Evolutionary conservation across 2,113 vertebrate species (phyloP).

Genomic region (Zingel zingel): DNA sequence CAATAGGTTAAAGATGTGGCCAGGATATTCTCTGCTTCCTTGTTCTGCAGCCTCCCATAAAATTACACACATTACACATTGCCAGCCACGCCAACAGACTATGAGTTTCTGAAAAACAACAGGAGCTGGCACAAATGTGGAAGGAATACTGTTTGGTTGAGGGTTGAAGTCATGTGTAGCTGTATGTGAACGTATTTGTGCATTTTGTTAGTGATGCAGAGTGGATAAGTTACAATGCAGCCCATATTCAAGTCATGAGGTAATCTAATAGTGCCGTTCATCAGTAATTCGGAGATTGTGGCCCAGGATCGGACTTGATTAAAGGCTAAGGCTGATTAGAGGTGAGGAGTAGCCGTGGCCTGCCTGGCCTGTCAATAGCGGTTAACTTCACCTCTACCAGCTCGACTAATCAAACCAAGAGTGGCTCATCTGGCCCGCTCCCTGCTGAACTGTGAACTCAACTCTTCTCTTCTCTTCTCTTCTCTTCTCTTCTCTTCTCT

Average conservation of each 20-base stretch:
- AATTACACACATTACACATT: constrained; percentile 82
- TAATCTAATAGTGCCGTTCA: constrained; percentile 78
- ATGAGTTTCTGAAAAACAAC: constrained; percentile 53
- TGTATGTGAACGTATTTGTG: constrained; percentile 31
- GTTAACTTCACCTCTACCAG: constrained; percentile 74
- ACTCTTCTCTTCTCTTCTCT: not conserved
- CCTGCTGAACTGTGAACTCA: constrained; percentile 6
- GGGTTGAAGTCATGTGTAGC: constrained; percentile 41
- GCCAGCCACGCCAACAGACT: constrained; percentile 62
- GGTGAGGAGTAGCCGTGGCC: constrained; percentile 77
- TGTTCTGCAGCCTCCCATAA: constrained; percentile 77
- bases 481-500: constrained; percentile 12
- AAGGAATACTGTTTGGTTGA: constrained; percentile 54
- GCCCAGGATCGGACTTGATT: constrained; percentile 79
- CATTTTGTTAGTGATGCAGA: constrained; percentile 27
- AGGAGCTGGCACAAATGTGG: constrained; percentile 47
- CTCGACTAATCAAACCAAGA: constrained; percentile 60
- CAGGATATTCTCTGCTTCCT: constrained; percentile 82
- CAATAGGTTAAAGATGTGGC: constrained; percentile 90
- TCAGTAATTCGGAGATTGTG: constrained; percentile 72
- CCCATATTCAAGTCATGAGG: constrained; percentile 67
- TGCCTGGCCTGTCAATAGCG: constrained; percentile 80
- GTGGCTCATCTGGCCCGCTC: constrained; percentile 50
- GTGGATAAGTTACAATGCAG: constrained; percentile 38
- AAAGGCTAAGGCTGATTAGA: constrained; percentile 84